Base-by-base conservation (phyloP, 2,113 vertebrate species). In the Rhagologus leucostigma region DNA sequence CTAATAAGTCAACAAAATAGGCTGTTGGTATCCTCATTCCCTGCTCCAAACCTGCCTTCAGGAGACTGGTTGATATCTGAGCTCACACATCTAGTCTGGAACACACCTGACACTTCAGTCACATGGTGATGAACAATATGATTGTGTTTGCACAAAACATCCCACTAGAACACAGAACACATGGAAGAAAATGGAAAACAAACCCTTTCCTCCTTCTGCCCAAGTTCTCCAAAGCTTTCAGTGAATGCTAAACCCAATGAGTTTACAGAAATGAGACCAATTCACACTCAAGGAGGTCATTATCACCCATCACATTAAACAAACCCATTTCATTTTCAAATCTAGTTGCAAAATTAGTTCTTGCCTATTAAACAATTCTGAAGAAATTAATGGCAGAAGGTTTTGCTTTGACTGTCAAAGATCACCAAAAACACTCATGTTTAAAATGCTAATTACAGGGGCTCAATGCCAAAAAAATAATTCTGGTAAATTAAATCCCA, bases 381-480 rank as follows among this genome's bases (percentile, higher is more conserved):
- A 75, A 94, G 68, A 93, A 96, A 95, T 93, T 94, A 95, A 96
- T 95, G 92, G 92, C 83, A 95, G 82, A 94, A 93, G 79, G 88
- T 87, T 97, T 96, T 92, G 62, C 92, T 96, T 90, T 93, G 76
- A 84, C 92, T 94, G 95, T 86, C 93, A 87, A 96, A 92, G 95
- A 97, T 94, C 95, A 96, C 95, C 88, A 90, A 96, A 96, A 81
- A 1, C 93, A 90, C 52, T 90, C 56, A 13, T 88, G 86, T 90
- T 97, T 96, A 95, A 97, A 89, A 97, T 96, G 96, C 93, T 97
- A 96, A 96, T 96, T 95, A 82, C 73, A 62, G 83, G 65, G 95
- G 95, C 96, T 93, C 56, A 84, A 90, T 93, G 96, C 96, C 96
- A 97, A 96, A 97, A 95, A 96, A 94, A 95, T 93, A 97, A 97